Evolutionary conservation across 2,888 invertebrate species (phyloP).

Genomic region (Loripinus fragilis): DNA sequence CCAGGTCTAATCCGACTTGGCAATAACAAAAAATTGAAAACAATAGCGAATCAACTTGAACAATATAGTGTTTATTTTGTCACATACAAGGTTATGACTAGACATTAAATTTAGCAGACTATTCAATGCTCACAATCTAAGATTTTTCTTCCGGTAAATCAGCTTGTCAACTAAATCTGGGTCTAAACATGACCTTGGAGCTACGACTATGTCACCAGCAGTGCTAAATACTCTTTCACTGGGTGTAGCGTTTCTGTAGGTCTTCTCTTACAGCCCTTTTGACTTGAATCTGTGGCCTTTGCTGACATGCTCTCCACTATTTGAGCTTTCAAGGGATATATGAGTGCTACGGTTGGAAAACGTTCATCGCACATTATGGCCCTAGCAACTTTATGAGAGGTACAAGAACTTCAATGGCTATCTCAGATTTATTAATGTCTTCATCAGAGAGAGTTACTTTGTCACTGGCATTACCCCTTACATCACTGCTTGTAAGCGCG

Average conservation of each 20-base stretch:
- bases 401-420: slow-evolving; percentile 28
- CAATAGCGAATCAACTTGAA: no score
- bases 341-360: no score
- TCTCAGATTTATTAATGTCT: slow-evolving; percentile 33
- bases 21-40: no score
- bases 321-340: no score
- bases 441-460: slow-evolving; percentile 38
- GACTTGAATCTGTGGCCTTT: no score
- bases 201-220: slow-evolving; percentile 4
- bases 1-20: no score
- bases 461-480: slow-evolving; percentile 33
- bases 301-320: no score
- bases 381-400: no score
- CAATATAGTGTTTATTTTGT: no score
- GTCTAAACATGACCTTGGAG: neutral
- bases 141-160: neutral
- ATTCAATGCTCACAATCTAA: neutral
- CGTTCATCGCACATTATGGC: no score
- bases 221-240: neutral
- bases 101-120: neutral
- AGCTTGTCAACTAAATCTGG: slow-evolving; percentile 10
- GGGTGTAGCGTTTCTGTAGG: no score
- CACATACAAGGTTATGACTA: neutral
- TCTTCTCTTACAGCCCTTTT: no score
- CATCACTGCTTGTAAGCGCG: slow-evolving; percentile 22